phyloP scores from a whole-genome alignment of 2,797 vertebrate species.

The Syndactyla subalaris region DNA sequence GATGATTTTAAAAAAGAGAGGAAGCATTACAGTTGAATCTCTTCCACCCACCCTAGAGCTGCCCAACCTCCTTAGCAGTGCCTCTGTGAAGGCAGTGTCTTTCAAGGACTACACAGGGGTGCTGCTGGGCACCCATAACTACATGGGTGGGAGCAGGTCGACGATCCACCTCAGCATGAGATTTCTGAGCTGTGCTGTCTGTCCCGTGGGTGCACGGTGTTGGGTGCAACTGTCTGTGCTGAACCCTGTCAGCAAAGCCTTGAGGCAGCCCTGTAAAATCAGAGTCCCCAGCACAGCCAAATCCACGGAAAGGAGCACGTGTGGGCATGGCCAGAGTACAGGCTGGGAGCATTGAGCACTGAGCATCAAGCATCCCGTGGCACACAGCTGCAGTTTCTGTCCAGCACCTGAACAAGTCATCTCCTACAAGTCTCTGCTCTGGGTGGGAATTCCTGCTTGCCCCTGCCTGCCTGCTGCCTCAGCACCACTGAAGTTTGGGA shows the following conservation, averaged over 20 bases:
- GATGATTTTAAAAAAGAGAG: not conserved
- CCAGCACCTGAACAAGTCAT: too few relatives aligned
- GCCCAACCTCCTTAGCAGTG: not conserved
- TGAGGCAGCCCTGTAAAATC: not conserved
- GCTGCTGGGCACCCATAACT: not conserved
- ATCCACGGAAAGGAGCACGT: accelerated
- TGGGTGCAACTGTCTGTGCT: not conserved
- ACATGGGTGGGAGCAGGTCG: accelerated
- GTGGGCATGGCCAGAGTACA: not conserved
- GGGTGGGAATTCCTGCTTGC: not conserved
- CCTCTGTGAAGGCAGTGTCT: not conserved
- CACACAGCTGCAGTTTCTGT: not conserved
- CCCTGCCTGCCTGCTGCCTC: not conserved
- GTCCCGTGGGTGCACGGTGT: not conserved
- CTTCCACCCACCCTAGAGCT: not conserved
- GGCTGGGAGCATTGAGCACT: not conserved
- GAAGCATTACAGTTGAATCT: not conserved
- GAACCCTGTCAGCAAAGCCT: not conserved
- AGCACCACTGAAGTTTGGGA: not conserved
- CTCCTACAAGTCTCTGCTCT: not conserved
- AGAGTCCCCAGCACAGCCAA: not conserved
- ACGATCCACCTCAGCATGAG: not conserved
- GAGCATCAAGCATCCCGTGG: not conserved
- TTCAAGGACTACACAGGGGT: not conserved
- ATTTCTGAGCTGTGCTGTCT: not conserved